A percentile compares a stretch with the other conserved stretches of the same genome.
Evolutionary conservation across 2,797 vertebrate genomes (phyloP).

Genomic region (Huso huso): DNA sequence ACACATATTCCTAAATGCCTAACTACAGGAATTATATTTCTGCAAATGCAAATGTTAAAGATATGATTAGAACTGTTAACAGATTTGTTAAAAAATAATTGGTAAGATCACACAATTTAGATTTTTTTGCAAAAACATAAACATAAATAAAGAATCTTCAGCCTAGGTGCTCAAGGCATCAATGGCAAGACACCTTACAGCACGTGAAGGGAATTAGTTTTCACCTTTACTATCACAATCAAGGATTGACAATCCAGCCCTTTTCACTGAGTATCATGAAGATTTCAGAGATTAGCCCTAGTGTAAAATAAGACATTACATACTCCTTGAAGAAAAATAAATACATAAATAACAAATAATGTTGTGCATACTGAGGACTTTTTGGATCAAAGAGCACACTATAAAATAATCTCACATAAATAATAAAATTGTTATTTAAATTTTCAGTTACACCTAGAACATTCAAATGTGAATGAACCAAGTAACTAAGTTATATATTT

Average conservation of each 20-base stretch:
- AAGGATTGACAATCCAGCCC: background rate
- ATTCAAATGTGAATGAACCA: too few relatives aligned
- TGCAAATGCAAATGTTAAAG: background rate
- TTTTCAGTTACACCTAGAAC: too few relatives aligned
- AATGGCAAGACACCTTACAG: background rate
- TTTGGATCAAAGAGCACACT: too few relatives aligned
- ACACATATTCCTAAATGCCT: background rate
- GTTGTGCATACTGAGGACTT: too few relatives aligned
- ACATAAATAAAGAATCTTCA: background rate
- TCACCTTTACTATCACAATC: background rate
- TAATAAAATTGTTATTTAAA: too few relatives aligned
- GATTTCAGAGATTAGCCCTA: background rate
- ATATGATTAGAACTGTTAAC: background rate
- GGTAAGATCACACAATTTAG: background rate
- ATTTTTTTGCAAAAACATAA: slow-evolving; percentile 1
- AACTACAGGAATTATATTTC: background rate
- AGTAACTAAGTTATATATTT: too few relatives aligned
- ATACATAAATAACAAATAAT: too few relatives aligned
- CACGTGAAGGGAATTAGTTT: background rate
- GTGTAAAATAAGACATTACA: background rate
- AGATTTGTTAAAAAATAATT: background rate
- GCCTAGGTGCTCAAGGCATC: background rate
- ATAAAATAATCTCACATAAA: too few relatives aligned
- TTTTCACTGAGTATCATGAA: background rate
- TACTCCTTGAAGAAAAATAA: too few relatives aligned